phyloP scores from a whole-genome alignment of 2,797 vertebrate genomes.

The Harpagifer antarcticus region DNA sequence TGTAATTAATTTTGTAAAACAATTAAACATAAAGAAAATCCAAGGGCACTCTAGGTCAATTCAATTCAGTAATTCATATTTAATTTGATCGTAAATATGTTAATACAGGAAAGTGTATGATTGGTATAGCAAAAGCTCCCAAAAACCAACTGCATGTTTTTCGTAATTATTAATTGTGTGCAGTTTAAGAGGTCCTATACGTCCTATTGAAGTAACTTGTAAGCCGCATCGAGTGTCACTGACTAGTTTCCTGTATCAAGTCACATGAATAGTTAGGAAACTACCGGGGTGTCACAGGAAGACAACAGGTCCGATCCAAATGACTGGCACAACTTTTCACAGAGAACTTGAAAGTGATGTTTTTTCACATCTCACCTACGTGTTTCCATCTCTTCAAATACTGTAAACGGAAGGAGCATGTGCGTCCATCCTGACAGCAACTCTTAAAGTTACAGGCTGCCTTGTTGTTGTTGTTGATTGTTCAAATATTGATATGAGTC shows the following conservation, averaged over 20 bases:
- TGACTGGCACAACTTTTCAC: conserved; percentile 53
- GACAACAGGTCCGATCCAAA: conserved; percentile 51
- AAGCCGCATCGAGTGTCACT: conserved; percentile 14
- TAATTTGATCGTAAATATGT: too few relatives aligned
- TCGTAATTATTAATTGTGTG: background rate
- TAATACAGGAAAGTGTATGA: too few relatives aligned
- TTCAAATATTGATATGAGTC: conserved; percentile 5
- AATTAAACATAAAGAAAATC: too few relatives aligned
- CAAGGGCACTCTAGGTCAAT: too few relatives aligned
- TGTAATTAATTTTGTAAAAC: background rate
- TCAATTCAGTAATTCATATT: too few relatives aligned
- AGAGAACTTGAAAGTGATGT: conserved; percentile 49
- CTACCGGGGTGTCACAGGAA: conserved; percentile 65
- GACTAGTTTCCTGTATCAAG: conserved; percentile 66
- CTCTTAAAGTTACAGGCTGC: conserved; percentile 13
- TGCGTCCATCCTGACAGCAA: background rate
- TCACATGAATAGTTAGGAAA: conserved; percentile 77
- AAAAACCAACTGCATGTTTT: background rate
- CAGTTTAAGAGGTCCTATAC: fast-evolving
- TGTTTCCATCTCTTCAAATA: conserved; percentile 55
- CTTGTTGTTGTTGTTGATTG: background rate
- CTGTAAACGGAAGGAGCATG: conserved; percentile 5
- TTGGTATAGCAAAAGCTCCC: too few relatives aligned
- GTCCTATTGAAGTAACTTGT: conserved; percentile 47
- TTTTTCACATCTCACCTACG: conserved; percentile 59